phyloP scores from a whole-genome alignment of 2,888 invertebrate genomes.

The Agriopis marginaria region DNA sequence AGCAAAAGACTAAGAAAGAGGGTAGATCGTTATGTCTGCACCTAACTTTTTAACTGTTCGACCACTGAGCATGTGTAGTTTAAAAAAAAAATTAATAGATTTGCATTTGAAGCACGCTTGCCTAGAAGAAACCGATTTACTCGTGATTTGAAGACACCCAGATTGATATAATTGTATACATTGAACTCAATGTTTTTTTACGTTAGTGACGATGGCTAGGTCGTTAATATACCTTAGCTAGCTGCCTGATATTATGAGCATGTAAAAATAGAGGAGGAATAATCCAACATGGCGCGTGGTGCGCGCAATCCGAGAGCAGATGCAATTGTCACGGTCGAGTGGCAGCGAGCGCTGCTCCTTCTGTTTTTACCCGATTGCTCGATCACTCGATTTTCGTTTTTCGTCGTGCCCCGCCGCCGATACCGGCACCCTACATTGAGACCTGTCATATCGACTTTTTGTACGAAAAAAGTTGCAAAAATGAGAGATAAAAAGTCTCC shows the following conservation, averaged over 20 bases:
- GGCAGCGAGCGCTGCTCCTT: constrained; percentile 65
- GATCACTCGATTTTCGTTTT: constrained; percentile 81
- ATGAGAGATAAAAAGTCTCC: constrained; percentile 78
- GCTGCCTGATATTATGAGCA: neutral
- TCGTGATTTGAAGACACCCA: too few species aligned
- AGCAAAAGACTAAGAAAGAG: too few species aligned
- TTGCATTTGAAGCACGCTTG: too few species aligned
- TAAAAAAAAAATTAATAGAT: too few species aligned
- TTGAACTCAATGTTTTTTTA: too few species aligned
- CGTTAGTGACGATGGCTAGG: neutral
- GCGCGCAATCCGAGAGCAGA: constrained; percentile 74
- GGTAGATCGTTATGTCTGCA: too few species aligned
- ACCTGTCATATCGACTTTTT: constrained; percentile 85
- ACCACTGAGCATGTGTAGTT: too few species aligned
- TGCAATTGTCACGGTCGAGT: constrained; percentile 83
- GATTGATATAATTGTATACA: too few species aligned
- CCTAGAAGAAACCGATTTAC: too few species aligned
- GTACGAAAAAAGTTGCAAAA: constrained; percentile 74
- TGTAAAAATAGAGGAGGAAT: constrained; percentile 57
- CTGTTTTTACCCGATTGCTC: constrained; percentile 81
- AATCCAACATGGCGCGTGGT: constrained; percentile 81
- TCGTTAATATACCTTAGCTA: neutral
- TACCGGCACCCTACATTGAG: constrained; percentile 72
- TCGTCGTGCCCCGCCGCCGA: constrained; percentile 73
- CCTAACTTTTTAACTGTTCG: too few species aligned